Evolutionary conservation across 2,797 vertebrate genomes (phyloP).

Genomic region (Nasua narica): DNA sequence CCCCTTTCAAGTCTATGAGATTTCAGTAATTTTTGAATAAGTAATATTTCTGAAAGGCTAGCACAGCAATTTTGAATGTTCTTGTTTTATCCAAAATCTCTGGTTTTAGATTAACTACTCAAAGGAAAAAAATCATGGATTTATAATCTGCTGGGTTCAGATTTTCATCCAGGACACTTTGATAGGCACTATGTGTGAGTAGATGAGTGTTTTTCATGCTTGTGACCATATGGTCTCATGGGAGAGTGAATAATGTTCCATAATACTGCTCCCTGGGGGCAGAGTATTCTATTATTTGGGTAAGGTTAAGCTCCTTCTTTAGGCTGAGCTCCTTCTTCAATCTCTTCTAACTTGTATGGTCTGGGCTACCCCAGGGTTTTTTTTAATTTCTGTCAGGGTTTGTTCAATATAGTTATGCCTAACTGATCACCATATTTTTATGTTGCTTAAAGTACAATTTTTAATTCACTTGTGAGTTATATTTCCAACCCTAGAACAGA

Average conservation of each 20-base stretch:
- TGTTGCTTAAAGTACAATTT: neutral
- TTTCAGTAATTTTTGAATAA: conserved; percentile 39
- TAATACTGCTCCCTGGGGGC: rapidly evolving
- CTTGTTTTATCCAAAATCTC: neutral
- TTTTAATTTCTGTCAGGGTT: neutral
- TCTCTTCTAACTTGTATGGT: neutral
- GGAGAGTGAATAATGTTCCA: neutral
- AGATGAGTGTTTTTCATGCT: neutral
- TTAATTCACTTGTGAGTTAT: neutral
- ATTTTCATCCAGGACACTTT: neutral
- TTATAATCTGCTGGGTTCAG: neutral
- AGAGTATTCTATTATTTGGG: neutral
- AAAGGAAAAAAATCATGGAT: neutral
- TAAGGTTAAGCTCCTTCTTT: neutral
- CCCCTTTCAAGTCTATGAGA: neutral
- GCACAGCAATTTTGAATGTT: neutral
- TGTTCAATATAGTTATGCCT: neutral
- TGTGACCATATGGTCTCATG: neutral
- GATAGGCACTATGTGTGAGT: neutral
- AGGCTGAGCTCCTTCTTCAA: neutral
- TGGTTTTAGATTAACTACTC: conserved; percentile 25
- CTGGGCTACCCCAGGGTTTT: neutral
- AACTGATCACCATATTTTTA: conserved; percentile 19
- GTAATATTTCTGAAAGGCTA: neutral
- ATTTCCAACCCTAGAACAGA: conserved; percentile 4